phyloP scores from a whole-genome alignment of 2,888 invertebrate genomes.

The Macrophya alboannulata region DNA sequence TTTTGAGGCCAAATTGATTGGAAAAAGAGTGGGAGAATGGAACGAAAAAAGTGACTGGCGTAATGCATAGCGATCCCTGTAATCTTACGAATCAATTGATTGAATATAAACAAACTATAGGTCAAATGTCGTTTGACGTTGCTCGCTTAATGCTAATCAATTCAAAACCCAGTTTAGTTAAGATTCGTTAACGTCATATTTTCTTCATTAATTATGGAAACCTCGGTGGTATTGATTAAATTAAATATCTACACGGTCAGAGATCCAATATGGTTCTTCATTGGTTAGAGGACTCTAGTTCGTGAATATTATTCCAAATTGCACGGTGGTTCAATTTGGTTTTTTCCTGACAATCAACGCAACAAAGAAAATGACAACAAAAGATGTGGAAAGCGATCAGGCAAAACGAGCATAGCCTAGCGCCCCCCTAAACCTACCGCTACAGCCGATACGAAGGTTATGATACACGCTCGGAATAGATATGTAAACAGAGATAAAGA shows the following conservation, averaged over 20 bases:
- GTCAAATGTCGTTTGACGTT: constrained; percentile 29
- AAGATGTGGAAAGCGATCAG: neutral
- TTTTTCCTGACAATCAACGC: neutral
- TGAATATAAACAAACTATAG: constrained; percentile 24
- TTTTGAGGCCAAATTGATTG: neutral
- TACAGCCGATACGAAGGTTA: neutral
- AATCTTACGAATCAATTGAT: constrained; percentile 5
- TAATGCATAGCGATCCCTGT: neutral
- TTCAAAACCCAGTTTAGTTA: constrained; percentile 19
- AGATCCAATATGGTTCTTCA: neutral
- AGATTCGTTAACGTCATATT: constrained; percentile 15
- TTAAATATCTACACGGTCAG: neutral
- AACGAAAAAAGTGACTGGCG: neutral
- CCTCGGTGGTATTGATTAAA: neutral
- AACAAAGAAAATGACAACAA: neutral
- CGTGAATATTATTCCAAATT: neutral
- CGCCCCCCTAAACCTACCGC: neutral
- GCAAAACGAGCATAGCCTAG: neutral
- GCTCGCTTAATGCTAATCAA: constrained; percentile 27
- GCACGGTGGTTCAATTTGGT: neutral
- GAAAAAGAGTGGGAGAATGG: neutral
- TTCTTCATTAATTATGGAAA: constrained; percentile 35
- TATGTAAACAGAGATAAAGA: neutral
- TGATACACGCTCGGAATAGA: neutral
- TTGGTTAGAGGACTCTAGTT: neutral